Base-by-base conservation (phyloP, 30 jellyfish, hydroid and myxozoan species). In the Aurelia aurita complex sp. Pacific region DNA sequence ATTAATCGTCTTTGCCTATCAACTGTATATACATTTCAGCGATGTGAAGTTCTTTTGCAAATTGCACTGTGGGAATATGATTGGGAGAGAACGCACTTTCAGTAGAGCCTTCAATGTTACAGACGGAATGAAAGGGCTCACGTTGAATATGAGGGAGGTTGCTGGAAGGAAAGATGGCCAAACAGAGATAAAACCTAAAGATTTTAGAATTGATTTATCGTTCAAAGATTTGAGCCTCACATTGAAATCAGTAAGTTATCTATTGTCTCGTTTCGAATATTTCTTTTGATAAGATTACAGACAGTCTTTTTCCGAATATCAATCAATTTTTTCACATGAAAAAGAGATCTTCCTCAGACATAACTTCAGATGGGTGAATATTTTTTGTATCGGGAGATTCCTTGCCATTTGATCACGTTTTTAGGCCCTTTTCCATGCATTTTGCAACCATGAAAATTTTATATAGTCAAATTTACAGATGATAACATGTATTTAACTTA, bases 171-270 rank as follows among this genome's bases (percentile, higher is more conserved):
- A 72, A 2, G 67, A 32, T 12, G 14, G 57, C 10, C 82, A 80
- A 42, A 67, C 80, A 5, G 79, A 52, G 43, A 86, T 86, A 2
- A 33, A 33, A 43, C 89, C 95, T 13, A 86, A 86, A 52, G 75
- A 67, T 14, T 86, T 17, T 43, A 69, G 89, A 34, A 76, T 86
- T 50, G 95, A 86, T 62, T 73, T 86, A 36, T 43, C 85, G 13
- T 86, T 86, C 68, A 62, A 66, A 19, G 67, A 79, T 33, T 77
- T 86, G 46, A 55, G 89, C 59, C 79, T 86, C 55, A 67, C 85
- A 4, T 59, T 86, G 70, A 86, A 86, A 51, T 74, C 95, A 53
- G 95, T 86, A 55, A 64, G 94, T 65, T 17, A 17, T 61, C 70
- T 11, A 17, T 61, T 61, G 32, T 61, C 10, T 61, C 57, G 13